These are phyloP conservation scores for Drosophila triauraria DNA, from an alignment of 1,140 invertebrate genomes.

Conservation along the genomic window DNA sequence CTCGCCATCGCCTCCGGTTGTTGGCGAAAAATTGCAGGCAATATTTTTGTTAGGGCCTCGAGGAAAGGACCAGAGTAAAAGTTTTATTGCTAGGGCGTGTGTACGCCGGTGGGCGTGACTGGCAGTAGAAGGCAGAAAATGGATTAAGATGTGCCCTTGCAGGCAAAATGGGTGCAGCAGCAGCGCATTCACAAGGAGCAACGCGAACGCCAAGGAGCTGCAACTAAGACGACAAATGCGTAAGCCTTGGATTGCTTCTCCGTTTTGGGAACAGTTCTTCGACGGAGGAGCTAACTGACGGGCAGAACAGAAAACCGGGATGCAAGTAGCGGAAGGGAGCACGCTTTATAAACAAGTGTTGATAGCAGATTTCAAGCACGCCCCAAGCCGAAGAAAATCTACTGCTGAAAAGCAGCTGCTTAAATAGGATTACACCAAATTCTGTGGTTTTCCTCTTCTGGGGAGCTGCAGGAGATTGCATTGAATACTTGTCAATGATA, in stretches of 20 bases:
- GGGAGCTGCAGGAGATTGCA: conserved; percentile 6
- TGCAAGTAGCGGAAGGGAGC: neutral
- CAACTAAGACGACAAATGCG: conserved; percentile 60
- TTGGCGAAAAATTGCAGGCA: conserved; percentile 29
- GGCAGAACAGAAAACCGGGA: neutral
- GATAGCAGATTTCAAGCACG: conserved; percentile 64
- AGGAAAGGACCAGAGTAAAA: conserved; percentile 46
- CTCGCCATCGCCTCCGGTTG: conserved; percentile 28
- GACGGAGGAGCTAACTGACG: conserved; percentile 4
- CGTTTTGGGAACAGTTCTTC: conserved; percentile 28
- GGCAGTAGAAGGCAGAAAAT: conserved; percentile 58
- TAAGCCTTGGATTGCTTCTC: conserved; percentile 46
- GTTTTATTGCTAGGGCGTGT: conserved; percentile 67
- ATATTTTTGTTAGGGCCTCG: conserved; percentile 12
- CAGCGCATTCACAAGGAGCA: conserved; percentile 40
- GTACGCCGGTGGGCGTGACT: conserved; percentile 54
- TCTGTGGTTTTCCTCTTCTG: conserved; percentile 39
- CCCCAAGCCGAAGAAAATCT: conserved; percentile 36
- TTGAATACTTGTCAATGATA: conserved; percentile 65
- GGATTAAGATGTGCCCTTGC: conserved; percentile 59
- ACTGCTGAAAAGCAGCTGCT: conserved; percentile 64
- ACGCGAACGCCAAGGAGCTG: conserved; percentile 22
- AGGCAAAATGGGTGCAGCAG: conserved; percentile 18
- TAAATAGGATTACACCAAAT: conserved; percentile 74
- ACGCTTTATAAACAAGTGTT: conserved; percentile 71